phyloP scores from a whole-genome alignment of 2,797 vertebrate species.

The Molossus molossus region DNA sequence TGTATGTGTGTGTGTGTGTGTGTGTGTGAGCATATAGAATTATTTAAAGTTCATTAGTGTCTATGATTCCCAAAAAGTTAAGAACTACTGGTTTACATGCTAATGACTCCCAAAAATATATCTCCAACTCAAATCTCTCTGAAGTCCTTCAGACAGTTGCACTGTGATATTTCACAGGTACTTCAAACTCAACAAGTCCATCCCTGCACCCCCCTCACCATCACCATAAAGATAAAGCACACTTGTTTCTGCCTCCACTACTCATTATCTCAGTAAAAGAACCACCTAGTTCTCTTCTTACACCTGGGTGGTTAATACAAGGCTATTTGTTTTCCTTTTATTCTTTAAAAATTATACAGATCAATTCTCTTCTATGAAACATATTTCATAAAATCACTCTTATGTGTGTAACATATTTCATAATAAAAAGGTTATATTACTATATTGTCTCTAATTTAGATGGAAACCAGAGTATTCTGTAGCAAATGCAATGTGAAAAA shows the following conservation, averaged over 20 bases:
- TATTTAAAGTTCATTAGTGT: not conserved
- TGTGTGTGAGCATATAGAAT: not conserved
- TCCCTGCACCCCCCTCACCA: not conserved
- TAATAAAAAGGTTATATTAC: not conserved
- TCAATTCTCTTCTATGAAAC: not conserved
- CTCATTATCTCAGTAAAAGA: not conserved
- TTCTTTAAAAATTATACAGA: conserved; percentile 26
- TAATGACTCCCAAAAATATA: not conserved
- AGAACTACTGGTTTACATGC: not conserved
- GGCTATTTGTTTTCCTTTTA: not conserved
- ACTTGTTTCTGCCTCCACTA: not conserved
- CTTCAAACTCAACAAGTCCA: not conserved
- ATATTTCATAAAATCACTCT: not conserved
- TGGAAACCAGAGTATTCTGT: not conserved
- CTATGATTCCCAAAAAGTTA: not conserved
- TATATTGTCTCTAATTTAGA: not conserved
- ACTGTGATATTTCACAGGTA: not conserved
- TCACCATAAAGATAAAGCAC: not conserved
- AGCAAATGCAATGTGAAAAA: conserved; percentile 31
- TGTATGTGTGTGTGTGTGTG: no score
- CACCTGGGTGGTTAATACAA: not conserved
- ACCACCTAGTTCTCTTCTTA: not conserved
- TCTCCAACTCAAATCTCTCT: not conserved
- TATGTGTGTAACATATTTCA: not conserved
- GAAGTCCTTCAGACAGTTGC: not conserved